phyloP scores from a whole-genome alignment of 2,797 vertebrate species.

The Phataginus tetradactyla region DNA sequence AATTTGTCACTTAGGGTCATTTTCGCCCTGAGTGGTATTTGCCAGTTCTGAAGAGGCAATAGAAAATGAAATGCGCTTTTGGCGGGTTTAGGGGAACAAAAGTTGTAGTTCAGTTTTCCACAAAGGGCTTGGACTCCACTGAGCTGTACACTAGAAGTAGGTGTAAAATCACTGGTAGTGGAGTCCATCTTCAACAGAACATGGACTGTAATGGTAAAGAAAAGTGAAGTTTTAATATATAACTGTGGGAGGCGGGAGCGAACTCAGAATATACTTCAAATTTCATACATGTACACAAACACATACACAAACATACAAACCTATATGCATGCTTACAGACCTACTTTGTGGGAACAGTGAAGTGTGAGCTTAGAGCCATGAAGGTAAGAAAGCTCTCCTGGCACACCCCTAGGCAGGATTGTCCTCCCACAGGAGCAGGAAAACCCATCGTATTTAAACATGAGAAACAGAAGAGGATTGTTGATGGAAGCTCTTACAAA shows the following conservation, averaged over 20 bases:
- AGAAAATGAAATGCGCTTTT: slow-evolving; percentile 3
- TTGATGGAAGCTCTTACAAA: not conserved
- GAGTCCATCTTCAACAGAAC: not conserved
- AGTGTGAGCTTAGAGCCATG: not conserved
- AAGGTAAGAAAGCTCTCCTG: not conserved
- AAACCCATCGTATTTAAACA: not conserved
- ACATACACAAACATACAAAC: not conserved
- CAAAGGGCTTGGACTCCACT: not conserved
- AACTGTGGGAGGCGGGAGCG: not conserved
- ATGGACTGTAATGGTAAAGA: not conserved
- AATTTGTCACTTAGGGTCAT: not conserved
- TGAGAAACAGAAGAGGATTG: not conserved
- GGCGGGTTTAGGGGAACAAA: not conserved
- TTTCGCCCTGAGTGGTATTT: not conserved
- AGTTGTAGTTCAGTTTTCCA: not conserved
- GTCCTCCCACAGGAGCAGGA: not conserved
- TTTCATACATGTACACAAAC: not conserved
- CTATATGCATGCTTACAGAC: not conserved
- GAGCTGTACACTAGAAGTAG: not conserved
- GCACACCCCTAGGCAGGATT: not conserved
- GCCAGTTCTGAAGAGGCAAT: not conserved
- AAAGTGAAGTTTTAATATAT: not conserved
- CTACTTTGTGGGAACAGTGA: not conserved
- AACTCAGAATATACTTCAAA: not conserved
- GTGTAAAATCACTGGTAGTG: not conserved